A percentile compares a stretch with the other conserved stretches of the same genome.
Conservation (phyloP, 2,797 vertebrate genomes). For the Schizopygopsis pylzovi region DNA sequence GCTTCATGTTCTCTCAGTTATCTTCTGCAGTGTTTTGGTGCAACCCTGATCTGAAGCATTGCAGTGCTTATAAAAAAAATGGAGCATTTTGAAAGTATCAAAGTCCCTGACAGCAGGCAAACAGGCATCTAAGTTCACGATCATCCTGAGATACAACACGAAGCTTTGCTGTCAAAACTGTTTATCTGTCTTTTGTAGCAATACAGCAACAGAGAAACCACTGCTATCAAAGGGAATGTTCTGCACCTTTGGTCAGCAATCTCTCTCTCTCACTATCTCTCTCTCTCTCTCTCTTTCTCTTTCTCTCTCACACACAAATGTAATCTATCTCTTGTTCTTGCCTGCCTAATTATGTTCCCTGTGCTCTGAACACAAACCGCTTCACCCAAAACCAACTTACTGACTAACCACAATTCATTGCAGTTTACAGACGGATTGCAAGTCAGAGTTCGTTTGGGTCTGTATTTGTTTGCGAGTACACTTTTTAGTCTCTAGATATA, state of each 20-base stretch:
- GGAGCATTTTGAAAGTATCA: slow-evolving; percentile 28
- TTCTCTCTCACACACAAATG: slow-evolving; percentile 22
- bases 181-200: slow-evolving; percentile 40
- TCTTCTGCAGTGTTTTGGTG: slow-evolving; percentile 22
- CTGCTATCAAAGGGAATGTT: slow-evolving; percentile 18
- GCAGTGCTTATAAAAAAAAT: slow-evolving; percentile 17
- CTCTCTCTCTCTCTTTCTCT: not conserved
- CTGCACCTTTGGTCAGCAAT: slow-evolving; percentile 23
- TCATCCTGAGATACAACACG: slow-evolving; percentile 20
- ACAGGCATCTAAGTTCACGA: slow-evolving; percentile 16
- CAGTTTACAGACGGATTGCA: slow-evolving; percentile 20
- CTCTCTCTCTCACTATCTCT: not conserved
- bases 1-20: not conserved
- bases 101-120: slow-evolving; percentile 27
- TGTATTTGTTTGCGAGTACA: not conserved
- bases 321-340: slow-evolving; percentile 26
- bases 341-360: slow-evolving; percentile 43
- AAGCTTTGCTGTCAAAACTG: slow-evolving; percentile 26
- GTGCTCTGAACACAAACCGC: slow-evolving; percentile 32
- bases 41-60: slow-evolving; percentile 15
- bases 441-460: not conserved
- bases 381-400: slow-evolving; percentile 33
- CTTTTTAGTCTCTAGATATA: not conserved
- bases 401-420: slow-evolving; percentile 45
- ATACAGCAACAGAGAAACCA: slow-evolving; percentile 2